Evolutionary conservation across 2,888 invertebrate species (phyloP).

Genomic region (Stramonita haemastoma): DNA sequence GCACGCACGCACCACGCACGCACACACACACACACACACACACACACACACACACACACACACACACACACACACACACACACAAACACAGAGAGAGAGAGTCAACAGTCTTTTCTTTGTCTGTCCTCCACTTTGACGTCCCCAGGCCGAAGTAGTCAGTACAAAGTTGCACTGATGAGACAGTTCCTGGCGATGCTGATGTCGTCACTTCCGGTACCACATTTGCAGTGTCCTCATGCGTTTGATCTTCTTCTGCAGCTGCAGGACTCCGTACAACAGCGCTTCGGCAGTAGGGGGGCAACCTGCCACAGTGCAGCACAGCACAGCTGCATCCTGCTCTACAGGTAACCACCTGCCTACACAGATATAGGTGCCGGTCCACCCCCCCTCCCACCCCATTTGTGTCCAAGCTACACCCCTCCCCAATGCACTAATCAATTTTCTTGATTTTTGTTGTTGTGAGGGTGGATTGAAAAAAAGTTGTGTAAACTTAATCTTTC

Average conservation of each 20-base stretch:
- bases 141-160: not conserved
- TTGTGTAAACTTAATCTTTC: no score
- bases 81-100: not conserved
- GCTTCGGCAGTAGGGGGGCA: slow-evolving; percentile 99
- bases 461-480: no score
- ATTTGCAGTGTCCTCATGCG: slow-evolving; percentile 90
- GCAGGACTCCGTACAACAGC: slow-evolving; percentile 94
- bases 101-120: not conserved
- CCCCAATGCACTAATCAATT: no score
- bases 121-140: not conserved
- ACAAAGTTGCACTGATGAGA: not conserved
- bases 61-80: not conserved
- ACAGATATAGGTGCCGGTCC: no score
- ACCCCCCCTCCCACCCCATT: no score
- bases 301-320: slow-evolving; percentile 79
- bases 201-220: slow-evolving; percentile 92
- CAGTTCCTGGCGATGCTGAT: not conserved
- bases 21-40: not conserved
- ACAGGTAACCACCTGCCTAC: no score
- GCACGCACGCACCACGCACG: not conserved
- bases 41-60: not conserved
- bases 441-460: no score
- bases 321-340: no score
- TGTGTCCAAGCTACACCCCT: no score
- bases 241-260: slow-evolving; percentile 98